These are phyloP conservation scores for Psix sp. DNA, from an alignment of 1,140 invertebrate species.

Conservation along the genomic window DNA sequence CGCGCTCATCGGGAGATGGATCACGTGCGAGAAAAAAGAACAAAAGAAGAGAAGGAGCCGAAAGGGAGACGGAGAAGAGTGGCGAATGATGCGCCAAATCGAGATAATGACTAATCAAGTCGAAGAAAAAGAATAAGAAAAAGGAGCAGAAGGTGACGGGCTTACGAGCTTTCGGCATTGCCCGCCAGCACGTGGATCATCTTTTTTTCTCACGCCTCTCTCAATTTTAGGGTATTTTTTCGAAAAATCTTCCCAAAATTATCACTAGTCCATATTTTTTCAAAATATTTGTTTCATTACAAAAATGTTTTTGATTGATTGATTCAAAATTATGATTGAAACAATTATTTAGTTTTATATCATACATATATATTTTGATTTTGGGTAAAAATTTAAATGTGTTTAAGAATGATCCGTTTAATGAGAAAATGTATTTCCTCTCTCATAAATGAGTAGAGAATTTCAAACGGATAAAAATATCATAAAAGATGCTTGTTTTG, in stretches of 20 bases:
- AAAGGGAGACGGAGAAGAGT: conserved; percentile 15
- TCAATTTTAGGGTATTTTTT: no score
- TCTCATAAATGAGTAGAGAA: background rate
- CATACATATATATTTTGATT: no score
- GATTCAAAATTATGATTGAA: no score
- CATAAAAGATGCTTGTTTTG: background rate
- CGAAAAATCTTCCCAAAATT: background rate
- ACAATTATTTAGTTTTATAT: no score
- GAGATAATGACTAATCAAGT: conserved; percentile 69
- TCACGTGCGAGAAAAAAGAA: conserved; percentile 43
- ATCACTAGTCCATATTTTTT: background rate
- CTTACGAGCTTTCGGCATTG: conserved; percentile 27
- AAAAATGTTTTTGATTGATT: no score
- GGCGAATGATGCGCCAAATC: conserved; percentile 65
- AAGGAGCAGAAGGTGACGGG: conserved; percentile 16
- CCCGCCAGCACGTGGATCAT: conserved; percentile 60
- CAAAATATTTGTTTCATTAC: background rate
- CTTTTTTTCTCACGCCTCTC: conserved; percentile 38
- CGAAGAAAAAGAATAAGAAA: conserved; percentile 33
- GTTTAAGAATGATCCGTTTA: no score
- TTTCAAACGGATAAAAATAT: background rate
- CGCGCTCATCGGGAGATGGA: conserved; percentile 41
- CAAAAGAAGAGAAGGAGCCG: conserved; percentile 22
- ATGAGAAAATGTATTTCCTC: no score
- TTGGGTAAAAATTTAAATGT: no score